Percentiles rank a stretch among this genome's conserved stretches.
Evolutionary conservation across 2,113 vertebrate species (phyloP).

Genomic region (Hippocampus zosterae): DNA sequence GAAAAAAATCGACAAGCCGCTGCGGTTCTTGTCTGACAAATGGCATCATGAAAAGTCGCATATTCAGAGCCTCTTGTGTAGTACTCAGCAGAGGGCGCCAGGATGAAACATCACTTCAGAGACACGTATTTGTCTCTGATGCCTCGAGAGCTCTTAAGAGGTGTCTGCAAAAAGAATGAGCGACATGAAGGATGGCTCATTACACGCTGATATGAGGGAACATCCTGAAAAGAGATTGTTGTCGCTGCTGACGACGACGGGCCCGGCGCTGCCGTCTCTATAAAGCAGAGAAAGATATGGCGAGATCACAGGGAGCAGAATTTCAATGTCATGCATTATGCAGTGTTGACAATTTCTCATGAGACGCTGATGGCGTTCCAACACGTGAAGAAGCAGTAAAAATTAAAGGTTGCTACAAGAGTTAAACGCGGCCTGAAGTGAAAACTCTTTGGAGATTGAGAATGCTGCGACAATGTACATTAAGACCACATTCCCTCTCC

Average conservation of each 20-base stretch:
- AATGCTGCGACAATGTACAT: neutral
- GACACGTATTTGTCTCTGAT: slow-evolving; percentile 16
- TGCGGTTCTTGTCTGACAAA: slow-evolving; percentile 4
- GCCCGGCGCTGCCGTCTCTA: slow-evolving; percentile 7
- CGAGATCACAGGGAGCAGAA: slow-evolving; percentile 10
- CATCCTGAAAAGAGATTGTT: slow-evolving; percentile 24
- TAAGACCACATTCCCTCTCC: neutral
- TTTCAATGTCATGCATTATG: slow-evolving; percentile 23
- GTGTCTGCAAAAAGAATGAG: slow-evolving; percentile 17
- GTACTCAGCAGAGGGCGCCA: neutral
- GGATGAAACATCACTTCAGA: slow-evolving; percentile 25
- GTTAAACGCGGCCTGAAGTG: slow-evolving; percentile 3
- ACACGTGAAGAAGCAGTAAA: slow-evolving; percentile 7
- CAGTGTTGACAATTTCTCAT: slow-evolving; percentile 7
- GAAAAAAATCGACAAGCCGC: neutral
- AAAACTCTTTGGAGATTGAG: neutral
- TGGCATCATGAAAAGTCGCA: slow-evolving; percentile 1
- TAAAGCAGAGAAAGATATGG: slow-evolving; percentile 1
- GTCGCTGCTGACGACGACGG: slow-evolving; percentile 19
- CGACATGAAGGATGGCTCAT: slow-evolving; percentile 37
- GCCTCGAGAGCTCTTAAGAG: slow-evolving; percentile 21
- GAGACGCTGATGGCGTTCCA: neutral
- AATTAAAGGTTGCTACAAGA: neutral
- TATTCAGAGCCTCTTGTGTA: slow-evolving; percentile 8
- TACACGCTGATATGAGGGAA: slow-evolving; percentile 21